Conservation (phyloP, 92 coral and sea anemone species). For the Umimayanthus kanabou region DNA sequence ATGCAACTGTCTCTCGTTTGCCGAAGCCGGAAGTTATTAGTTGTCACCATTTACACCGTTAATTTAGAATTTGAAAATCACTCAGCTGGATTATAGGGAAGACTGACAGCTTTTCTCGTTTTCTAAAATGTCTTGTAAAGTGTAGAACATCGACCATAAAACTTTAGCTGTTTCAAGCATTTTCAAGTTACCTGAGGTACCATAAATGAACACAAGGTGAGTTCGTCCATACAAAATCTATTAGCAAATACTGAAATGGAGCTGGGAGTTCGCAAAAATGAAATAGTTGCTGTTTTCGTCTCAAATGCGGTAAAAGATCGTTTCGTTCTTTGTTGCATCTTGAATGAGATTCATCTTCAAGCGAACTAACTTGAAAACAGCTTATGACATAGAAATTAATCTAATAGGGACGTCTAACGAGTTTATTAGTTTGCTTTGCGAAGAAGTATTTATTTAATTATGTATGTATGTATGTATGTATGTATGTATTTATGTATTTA, state of each 20-base stretch:
- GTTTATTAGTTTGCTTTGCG: not conserved
- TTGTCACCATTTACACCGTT: not conserved
- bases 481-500: no score
- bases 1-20: not conserved
- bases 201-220: no score
- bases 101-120: not conserved
- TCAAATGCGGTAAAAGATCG: not conserved
- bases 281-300: not conserved
- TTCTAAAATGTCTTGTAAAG: no score
- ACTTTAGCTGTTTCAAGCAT: no score
- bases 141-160: no score
- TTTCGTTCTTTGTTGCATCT: not conserved
- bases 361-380: no score
- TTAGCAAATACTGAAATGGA: no score
- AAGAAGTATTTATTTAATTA: no score
- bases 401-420: not conserved
- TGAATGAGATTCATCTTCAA: not conserved
- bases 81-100: not conserved
- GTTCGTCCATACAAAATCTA: no score
- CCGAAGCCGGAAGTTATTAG: not conserved
- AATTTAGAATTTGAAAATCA: not conserved
- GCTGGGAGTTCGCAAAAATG: not conserved
- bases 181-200: no score
- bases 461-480: no score
- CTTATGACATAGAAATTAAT: not conserved